phyloP scores from a whole-genome alignment of 2,888 invertebrate genomes.

The Neoaliturus tenellus region DNA sequence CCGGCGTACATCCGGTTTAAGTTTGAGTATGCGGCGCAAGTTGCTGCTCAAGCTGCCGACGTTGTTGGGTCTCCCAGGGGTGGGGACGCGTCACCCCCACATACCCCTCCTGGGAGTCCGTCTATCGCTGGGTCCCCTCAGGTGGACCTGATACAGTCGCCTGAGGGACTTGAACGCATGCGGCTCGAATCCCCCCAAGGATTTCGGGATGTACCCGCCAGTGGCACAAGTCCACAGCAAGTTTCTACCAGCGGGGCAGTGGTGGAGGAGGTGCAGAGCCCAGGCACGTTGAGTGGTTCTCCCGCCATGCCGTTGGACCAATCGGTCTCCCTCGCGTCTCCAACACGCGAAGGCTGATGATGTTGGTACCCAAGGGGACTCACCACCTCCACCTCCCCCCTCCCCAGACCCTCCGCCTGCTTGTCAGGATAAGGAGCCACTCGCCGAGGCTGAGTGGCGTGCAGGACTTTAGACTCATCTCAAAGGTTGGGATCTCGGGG shows the following conservation, averaged over 20 bases:
- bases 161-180: neutral
- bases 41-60: neutral
- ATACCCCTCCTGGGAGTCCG: neutral
- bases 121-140: neutral
- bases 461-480: neutral
- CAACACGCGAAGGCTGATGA: neutral
- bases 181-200: slow-evolving; percentile 1
- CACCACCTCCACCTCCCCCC: too few relatives aligned
- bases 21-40: slow-evolving; percentile 30
- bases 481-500: neutral
- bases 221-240: neutral
- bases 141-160: neutral
- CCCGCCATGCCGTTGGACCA: neutral
- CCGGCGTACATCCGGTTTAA: slow-evolving; percentile 43
- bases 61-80: neutral
- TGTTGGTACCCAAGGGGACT: neutral
- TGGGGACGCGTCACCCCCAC: neutral
- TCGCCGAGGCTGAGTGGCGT: neutral
- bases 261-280: neutral
- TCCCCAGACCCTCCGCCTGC: too few relatives aligned
- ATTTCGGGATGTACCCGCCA: neutral
- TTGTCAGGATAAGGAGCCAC: neutral
- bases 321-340: neutral
- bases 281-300: neutral
- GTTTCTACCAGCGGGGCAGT: neutral